These are phyloP conservation scores for Whitmania pigra DNA, from an alignment of 1,140 invertebrate genomes.

Conservation along the genomic window DNA sequence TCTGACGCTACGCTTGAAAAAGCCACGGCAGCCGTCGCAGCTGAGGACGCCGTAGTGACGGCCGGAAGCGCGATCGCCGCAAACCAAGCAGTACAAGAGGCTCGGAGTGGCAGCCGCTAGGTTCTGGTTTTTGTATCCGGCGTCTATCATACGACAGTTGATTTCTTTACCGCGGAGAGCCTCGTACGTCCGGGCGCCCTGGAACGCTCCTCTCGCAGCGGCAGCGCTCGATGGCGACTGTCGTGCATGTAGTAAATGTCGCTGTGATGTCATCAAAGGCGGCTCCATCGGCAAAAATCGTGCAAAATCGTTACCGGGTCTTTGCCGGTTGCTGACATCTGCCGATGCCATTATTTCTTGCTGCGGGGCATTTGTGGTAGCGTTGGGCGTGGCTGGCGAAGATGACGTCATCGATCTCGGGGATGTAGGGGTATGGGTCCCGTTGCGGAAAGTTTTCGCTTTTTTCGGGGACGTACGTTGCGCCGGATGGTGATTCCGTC, in stretches of 20 bases:
- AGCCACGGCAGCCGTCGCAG: slow-evolving; percentile 60
- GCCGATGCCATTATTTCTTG: not conserved
- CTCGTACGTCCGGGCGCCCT: not conserved
- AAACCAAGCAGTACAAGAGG: slow-evolving; percentile 35
- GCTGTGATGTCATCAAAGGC: too few relatives aligned
- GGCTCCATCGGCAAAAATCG: too few relatives aligned
- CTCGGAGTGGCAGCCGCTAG: not conserved
- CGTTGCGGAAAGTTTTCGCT: not conserved
- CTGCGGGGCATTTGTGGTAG: not conserved
- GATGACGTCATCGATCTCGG: slow-evolving; percentile 6
- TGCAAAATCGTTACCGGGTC: too few relatives aligned
- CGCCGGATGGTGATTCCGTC: not conserved
- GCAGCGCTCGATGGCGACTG: not conserved
- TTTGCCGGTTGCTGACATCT: too few relatives aligned
- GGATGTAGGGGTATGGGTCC: not conserved
- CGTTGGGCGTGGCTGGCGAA: not conserved
- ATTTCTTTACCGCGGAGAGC: not conserved
- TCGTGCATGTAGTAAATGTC: not conserved
- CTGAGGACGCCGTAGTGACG: slow-evolving; percentile 43
- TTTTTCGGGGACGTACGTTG: not conserved
- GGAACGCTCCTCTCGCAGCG: not conserved
- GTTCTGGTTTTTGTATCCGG: not conserved
- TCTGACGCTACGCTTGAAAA: slow-evolving; percentile 60
- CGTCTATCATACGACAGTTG: not conserved
- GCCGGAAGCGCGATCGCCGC: slow-evolving; percentile 42